Conservation (phyloP, 2,113 vertebrate genomes). For the Willisornis vidua region DNA sequence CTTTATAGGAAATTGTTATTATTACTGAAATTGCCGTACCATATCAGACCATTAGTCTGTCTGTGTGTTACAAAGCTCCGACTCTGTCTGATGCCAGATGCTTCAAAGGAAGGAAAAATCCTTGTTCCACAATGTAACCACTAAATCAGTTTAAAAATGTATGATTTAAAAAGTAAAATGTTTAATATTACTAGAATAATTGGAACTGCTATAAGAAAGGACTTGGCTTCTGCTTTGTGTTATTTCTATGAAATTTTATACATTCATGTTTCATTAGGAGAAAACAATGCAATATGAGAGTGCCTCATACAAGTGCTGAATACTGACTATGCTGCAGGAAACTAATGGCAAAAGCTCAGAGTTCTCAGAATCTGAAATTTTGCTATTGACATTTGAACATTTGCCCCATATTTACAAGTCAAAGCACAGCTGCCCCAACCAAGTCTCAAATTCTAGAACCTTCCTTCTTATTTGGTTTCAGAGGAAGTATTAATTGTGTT, state of each 20-base stretch:
- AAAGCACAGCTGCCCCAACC: not conserved
- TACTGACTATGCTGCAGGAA: not conserved
- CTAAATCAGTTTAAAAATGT: not conserved
- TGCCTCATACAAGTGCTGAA: not conserved
- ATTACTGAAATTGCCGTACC: not conserved
- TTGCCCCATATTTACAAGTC: not conserved
- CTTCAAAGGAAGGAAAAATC: not conserved
- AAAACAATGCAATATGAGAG: not conserved
- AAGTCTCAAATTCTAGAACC: not conserved
- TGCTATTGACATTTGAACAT: not conserved
- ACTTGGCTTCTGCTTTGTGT: not conserved
- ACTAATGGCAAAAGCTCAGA: not conserved
- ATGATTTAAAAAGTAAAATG: not conserved
- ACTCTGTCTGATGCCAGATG: not conserved
- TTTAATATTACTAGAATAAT: not conserved
- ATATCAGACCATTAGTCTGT: not conserved
- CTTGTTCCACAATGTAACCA: not conserved
- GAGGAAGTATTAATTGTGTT: not conserved
- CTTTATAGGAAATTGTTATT: not conserved
- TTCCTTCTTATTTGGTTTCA: not conserved
- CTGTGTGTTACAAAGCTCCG: not conserved
- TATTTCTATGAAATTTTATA: not conserved
- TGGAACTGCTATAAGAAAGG: not conserved
- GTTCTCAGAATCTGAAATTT: not conserved
- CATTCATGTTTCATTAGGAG: not conserved